Evolutionary conservation across 2,797 vertebrate species (phyloP), one percentile per base, ranked within the genome.

Genomic region (Myotis vivesi): DNA sequence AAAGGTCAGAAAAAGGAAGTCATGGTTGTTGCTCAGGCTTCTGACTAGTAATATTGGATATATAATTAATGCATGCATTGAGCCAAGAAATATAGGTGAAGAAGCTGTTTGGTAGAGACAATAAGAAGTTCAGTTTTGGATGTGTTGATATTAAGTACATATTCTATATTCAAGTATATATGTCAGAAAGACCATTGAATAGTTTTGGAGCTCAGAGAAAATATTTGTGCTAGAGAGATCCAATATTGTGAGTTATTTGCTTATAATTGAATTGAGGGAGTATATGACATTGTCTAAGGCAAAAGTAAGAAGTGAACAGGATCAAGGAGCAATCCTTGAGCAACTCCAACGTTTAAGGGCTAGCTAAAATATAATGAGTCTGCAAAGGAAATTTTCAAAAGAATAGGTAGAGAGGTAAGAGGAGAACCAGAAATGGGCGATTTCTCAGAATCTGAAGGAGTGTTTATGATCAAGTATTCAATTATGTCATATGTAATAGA

Each of bases 181-280:
- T 49, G 30, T 79, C 16, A 84, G 30, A 6, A 53, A 69, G 73
- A 88, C 4, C 59, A 30, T 36, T 69, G 30, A 96, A 85, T 80
- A 36, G 20, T 66, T 85, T 41, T 57, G 2, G 16, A 89, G 6
- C 30, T 64, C 51, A 91, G 30, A 85, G 33, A 33, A 87, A 87
- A 64, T 19, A 62, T 57, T 38, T 66, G 10, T 19, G 4, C 41
- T 87, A 53, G 76, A 79, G n/a, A 90, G 22, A 92, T 51, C 25
- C 0, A 81, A 57, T 82, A 36, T 53, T 87, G 15, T 68, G 28
- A 88, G 22, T 84, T 41, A 8, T 85, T 19, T 91, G 17, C 20
- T 92, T 86, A 57, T 86, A 81, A 76, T 8, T 82, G 53, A 95
- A 85, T 25, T 91, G 22, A 82, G 15, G 30, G 16, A 89, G 49